Conservation (phyloP, 2,113 vertebrate genomes). For the Cavia aperea region DNA sequence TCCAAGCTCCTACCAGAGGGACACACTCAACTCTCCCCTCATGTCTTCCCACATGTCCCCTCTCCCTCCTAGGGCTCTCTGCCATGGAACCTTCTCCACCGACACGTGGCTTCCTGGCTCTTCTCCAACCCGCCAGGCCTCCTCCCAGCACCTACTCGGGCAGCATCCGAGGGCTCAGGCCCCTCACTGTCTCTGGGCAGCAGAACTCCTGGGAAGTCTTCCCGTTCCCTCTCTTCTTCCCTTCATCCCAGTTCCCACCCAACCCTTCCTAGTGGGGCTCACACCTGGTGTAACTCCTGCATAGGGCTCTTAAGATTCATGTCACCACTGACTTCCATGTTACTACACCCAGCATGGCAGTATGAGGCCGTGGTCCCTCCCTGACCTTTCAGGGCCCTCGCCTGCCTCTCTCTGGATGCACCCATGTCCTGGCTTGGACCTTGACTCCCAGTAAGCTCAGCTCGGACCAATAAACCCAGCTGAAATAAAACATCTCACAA, state of each 20-base stretch:
- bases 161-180: too few relatives aligned
- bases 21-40: too few relatives aligned
- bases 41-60: rapidly evolving
- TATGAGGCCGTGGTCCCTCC: background rate
- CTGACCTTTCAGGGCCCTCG: background rate
- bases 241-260: background rate
- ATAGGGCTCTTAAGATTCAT: too few relatives aligned
- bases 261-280: background rate
- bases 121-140: background rate
- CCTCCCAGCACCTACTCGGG: background rate
- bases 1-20: background rate
- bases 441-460: background rate
- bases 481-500: background rate
- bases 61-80: background rate
- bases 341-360: background rate
- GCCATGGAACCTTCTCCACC: too few relatives aligned
- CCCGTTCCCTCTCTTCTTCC: background rate
- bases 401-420: background rate
- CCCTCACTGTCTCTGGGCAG: background rate
- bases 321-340: background rate
- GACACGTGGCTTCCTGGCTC: background rate
- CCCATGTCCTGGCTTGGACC: background rate
- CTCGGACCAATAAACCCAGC: background rate
- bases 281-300: too few relatives aligned
- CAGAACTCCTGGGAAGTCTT: background rate